These are phyloP conservation scores for Menidia menidia DNA, from an alignment of 2,797 vertebrate genomes.

Conservation along the genomic window DNA sequence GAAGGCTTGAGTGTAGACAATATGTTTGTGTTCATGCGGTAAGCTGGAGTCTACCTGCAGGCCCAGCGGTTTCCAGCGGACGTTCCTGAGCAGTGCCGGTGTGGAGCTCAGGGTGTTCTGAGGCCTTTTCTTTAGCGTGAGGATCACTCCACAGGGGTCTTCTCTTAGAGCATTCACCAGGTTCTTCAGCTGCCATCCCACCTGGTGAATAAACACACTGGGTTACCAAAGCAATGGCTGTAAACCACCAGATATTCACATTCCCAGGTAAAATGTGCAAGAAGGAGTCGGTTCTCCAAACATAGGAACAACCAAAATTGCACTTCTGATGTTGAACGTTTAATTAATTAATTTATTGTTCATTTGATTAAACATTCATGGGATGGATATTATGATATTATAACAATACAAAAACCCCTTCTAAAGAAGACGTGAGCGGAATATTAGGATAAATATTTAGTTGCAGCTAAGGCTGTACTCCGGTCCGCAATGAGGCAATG, in stretches of 20 bases:
- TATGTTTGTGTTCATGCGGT: not conserved
- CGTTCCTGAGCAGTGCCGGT: conserved; percentile 90
- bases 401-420: not conserved
- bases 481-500: not conserved
- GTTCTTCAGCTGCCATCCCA: conserved; percentile 93
- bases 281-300: not conserved
- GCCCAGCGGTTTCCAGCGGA: conserved; percentile 91
- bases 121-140: conserved; percentile 91
- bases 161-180: conserved; percentile 89
- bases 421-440: not conserved
- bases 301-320: conserved; percentile 1
- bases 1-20: no score
- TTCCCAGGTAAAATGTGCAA: not conserved
- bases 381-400: not conserved
- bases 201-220: conserved; percentile 75
- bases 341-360: not conserved
- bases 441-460: not conserved
- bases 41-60: conserved; percentile 83
- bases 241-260: conserved; percentile 4
- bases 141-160: conserved; percentile 89
- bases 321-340: no score
- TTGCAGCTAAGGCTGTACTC: not conserved
- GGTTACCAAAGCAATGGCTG: conserved; percentile 32
- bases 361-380: not conserved
- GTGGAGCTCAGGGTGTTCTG: conserved; percentile 91